Evolutionary conservation across 2,888 invertebrate genomes (phyloP).

Genomic region (Neoascia interrupta): DNA sequence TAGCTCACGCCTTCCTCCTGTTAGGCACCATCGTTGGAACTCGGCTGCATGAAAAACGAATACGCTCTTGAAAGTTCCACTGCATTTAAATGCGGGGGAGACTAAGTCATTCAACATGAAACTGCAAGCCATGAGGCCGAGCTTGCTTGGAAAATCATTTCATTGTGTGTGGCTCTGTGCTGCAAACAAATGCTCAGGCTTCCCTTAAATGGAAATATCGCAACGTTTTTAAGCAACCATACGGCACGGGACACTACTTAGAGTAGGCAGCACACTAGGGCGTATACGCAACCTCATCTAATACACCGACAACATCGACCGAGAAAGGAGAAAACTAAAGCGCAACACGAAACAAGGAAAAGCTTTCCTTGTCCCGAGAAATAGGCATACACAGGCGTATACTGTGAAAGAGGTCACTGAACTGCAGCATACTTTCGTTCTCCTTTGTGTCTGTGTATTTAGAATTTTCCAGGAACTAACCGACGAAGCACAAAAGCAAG

Average conservation of each 20-base stretch:
- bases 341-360: conserved; percentile 16
- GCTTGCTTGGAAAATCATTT: conserved; percentile 36
- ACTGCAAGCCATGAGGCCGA: neutral
- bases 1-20: conserved; percentile 4
- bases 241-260: too few species aligned
- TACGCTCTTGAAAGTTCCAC: conserved; percentile 37
- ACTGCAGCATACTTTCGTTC: conserved; percentile 51
- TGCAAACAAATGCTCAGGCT: conserved; percentile 28
- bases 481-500: conserved; percentile 30
- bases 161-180: neutral
- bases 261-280: conserved; percentile 1
- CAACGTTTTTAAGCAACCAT: too few species aligned
- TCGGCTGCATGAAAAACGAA: conserved; percentile 55
- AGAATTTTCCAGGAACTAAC: conserved; percentile 33
- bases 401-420: conserved; percentile 54
- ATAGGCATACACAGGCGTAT: conserved; percentile 1
- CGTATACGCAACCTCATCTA: conserved; percentile 63
- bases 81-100: conserved; percentile 1
- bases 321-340: conserved; percentile 42
- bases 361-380: conserved; percentile 16
- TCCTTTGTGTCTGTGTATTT: conserved; percentile 1
- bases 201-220: conserved; percentile 27
- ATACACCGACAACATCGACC: conserved; percentile 2
- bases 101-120: neutral
- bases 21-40: conserved; percentile 23